Percentiles rank a stretch among this genome's conserved stretches.
Evolutionary conservation across 92 coral and sea anemone species (phyloP).

Genomic region (Desmophyllum pertusum): DNA sequence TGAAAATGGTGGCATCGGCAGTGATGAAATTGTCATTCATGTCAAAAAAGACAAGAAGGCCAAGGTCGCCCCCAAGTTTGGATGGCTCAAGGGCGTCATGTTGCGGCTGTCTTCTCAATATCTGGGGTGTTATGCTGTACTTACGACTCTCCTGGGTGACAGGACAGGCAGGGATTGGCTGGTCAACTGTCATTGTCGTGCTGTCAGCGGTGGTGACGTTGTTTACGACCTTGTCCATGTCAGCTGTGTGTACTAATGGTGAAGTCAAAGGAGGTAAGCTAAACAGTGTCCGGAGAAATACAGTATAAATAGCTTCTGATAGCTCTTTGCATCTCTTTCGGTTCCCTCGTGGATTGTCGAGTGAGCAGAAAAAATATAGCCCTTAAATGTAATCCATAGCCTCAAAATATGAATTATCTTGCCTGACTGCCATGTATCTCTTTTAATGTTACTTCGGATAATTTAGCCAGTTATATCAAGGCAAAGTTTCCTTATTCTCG

Average conservation of each 20-base stretch:
- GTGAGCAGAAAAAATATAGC: too few relatives aligned
- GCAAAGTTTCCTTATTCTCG: too few relatives aligned
- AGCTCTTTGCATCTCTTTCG: too few relatives aligned
- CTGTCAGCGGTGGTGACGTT: conserved; percentile 91
- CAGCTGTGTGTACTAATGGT: conserved; percentile 99
- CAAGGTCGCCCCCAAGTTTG: conserved; percentile 92
- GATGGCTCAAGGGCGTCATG: conserved; percentile 99
- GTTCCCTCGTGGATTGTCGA: too few relatives aligned
- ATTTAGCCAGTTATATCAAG: too few relatives aligned
- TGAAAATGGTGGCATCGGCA: conserved; percentile 60
- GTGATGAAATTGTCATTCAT: conserved; percentile 46
- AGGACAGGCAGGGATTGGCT: conserved; percentile 96
- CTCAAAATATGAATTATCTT: too few relatives aligned
- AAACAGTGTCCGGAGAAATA: background rate
- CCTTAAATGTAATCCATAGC: too few relatives aligned
- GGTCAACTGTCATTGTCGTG: conserved; percentile 81
- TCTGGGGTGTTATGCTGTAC: conserved; percentile 98
- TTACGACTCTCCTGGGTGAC: conserved; percentile 94
- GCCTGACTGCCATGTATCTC: too few relatives aligned
- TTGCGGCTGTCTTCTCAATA: conserved; percentile 94
- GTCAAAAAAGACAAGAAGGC: conserved; percentile 56
- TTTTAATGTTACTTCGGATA: too few relatives aligned
- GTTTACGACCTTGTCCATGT: conserved; percentile 95
- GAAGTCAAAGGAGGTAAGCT: conserved; percentile 97
- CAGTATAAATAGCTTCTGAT: too few relatives aligned